These are phyloP conservation scores for Idaea dimidiata DNA, from an alignment of 2,888 invertebrate species.

Conservation along the genomic window DNA sequence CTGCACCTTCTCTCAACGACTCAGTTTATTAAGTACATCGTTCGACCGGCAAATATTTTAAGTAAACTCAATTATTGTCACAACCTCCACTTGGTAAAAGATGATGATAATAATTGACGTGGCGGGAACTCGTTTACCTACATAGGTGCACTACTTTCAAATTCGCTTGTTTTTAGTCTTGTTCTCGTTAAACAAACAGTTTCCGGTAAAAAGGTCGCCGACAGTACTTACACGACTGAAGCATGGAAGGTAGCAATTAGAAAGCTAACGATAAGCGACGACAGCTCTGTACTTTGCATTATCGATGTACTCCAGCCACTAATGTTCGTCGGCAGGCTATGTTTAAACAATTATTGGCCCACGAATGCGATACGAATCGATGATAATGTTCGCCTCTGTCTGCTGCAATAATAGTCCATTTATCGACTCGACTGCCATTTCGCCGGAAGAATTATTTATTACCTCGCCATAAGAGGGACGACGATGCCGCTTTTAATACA, in stretches of 20 bases:
- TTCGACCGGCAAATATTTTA: constrained; percentile 64
- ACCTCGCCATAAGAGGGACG: constrained; percentile 55
- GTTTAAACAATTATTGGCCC: constrained; percentile 75
- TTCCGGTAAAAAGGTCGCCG: constrained; percentile 23
- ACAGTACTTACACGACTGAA: constrained; percentile 19
- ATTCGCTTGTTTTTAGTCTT: constrained; percentile 39
- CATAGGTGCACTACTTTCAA: constrained; percentile 31
- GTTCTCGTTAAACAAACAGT: constrained; percentile 37
- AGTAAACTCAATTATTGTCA: constrained; percentile 62
- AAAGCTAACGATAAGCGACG: constrained; percentile 52
- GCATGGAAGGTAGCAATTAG: constrained; percentile 45
- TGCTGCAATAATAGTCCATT: constrained; percentile 75
- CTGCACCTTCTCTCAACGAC: constrained; percentile 53
- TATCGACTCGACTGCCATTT: constrained; percentile 72
- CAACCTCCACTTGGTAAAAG: constrained; percentile 44
- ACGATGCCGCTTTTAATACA: constrained; percentile 66
- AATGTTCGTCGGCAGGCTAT: constrained; percentile 65
- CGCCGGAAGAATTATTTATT: constrained; percentile 73
- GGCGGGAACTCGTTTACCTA: constrained; percentile 6
- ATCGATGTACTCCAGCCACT: constrained; percentile 60
- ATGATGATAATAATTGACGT: constrained; percentile 46
- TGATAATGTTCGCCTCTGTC: constrained; percentile 75
- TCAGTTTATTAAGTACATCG: constrained; percentile 63
- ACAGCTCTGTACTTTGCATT: constrained; percentile 55
- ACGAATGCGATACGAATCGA: constrained; percentile 73